These are phyloP conservation scores for Callyntrura guangdongensis DNA, from an alignment of 2,888 invertebrate genomes.

Conservation along the genomic window DNA sequence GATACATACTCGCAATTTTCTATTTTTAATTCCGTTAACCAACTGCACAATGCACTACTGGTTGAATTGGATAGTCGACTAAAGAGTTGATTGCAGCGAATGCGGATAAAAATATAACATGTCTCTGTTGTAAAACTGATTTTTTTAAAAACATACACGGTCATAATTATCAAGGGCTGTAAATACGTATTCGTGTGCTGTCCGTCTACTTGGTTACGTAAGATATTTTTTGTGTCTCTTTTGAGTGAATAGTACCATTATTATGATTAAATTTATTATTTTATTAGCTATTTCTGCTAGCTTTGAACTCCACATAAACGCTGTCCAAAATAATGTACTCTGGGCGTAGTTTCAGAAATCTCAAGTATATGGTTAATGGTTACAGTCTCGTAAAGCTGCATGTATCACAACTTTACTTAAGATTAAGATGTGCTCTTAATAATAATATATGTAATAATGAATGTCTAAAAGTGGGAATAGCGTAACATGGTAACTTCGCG, in stretches of 20 bases:
- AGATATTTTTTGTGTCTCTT: not conserved
- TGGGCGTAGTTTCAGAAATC: constrained; percentile 24
- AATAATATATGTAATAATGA: constrained; percentile 11
- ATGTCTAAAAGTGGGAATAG: not conserved
- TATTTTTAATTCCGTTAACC: not conserved
- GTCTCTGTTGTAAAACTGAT: constrained; percentile 17
- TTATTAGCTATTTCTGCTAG: not conserved
- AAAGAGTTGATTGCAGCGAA: constrained; percentile 20
- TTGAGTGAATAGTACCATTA: not conserved
- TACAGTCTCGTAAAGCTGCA: not conserved
- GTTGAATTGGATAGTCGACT: constrained; percentile 24
- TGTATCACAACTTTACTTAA: constrained; percentile 21
- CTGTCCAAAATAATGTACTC: constrained; percentile 13
- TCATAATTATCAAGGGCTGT: not conserved
- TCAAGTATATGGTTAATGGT: not conserved
- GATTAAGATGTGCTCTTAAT: not conserved
- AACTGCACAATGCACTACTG: constrained; percentile 10
- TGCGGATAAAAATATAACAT: not conserved
- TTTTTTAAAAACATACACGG: not conserved
- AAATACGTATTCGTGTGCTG: not conserved
- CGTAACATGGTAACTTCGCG: not conserved
- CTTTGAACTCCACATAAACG: not conserved
- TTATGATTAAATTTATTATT: not conserved
- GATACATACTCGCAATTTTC: not conserved
- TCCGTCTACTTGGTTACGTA: not conserved